Base-by-base conservation (phyloP, 2,888 invertebrate genomes). In the Darwinula stevensoni region DNA sequence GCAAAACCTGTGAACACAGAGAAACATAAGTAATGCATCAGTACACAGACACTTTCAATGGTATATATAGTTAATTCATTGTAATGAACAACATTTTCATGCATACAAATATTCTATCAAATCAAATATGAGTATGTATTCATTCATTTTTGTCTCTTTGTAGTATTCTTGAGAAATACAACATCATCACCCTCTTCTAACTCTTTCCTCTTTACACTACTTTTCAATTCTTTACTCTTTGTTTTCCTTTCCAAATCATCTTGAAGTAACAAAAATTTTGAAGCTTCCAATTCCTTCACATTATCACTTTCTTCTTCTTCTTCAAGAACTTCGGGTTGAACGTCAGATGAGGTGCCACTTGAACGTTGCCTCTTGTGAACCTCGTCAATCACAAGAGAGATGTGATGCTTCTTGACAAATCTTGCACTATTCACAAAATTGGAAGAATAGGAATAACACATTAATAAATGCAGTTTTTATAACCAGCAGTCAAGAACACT, bases 1-100 rank as follows among this genome's bases (percentile, higher is more conserved):
- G 22, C 22, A 22, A 22, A 22, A 22, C 22, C 22, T 22, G 22
- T 22, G 22, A 22, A 22, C 22, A 22, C 22, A 22, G 22, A 22
- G 22, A 22, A 22, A 22, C 6, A 22, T 22, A 22, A 22, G 6
- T 22, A 22, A 22, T 22, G 22, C 22, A 22, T 22, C 22, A 22
- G 22, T 22, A 22, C 22, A 22, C 22, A 22, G 22, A 22, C 22
- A 22, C 22, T 22, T 22, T 22, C 22, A 22, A 22, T 22, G 22
- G 22, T 22, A 22, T 22, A 22, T 22, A 22, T 22, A 22, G 22
- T 22, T 6, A 22, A 22, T 22, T 22, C 22, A 22, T 22, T 22
- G 22, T 22, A 22, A 22, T 22, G 22, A 22, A 22, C 22, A 22
- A 22, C 22, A 22, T 22, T 22, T 22, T 22, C 22, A 22, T 22